Evolutionary conservation across 2,113 vertebrate genomes (phyloP), one percentile per base, ranked within the genome.

Genomic region (Cryptotis parvus): DNA sequence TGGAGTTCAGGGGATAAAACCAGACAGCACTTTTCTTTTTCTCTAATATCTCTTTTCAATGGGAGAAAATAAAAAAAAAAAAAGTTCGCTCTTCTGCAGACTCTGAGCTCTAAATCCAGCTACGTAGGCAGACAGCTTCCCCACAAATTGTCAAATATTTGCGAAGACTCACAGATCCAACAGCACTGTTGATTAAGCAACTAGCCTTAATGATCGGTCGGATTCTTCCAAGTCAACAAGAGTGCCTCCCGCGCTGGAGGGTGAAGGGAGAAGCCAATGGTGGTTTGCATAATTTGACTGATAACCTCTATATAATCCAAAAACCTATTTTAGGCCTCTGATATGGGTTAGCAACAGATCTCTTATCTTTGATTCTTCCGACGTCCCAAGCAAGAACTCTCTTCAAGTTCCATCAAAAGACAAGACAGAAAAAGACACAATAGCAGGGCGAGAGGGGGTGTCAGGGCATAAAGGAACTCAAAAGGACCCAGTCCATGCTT

Each of bases 241-340:
- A 45, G 16, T 78, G 65, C 79, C 45, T 88, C 83, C 15, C 12
- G 14, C 9, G 35, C 4, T 24, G 55, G 66, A 6, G 26, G 86
- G 79, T 93, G 90, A 94, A 83, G 55, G 72, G 80, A 39, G 85
- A 69, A 85, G 63, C 33, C 0, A 68, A 70, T 49, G 39, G 49
- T 68, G 61, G 73, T 78, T 83, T 31, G 27, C 24, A 22, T 43
- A 69, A 80, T 74, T 33, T 68, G 79, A n/a, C 9, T 9, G 39
- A 72, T 52, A 85, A 84, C 29, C 69, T 18, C 52, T 58, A 74
- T 27, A 85, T 78, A 82, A 90, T 63, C 79, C 85, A 37, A 18
- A 91, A 75, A 70, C n/a, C 9, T 72, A 75, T 29, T 81, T 74
- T 82, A 43, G 43, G 63, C 66, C 77, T 41, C 74, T 87, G 49